Percentiles rank a stretch among this genome's conserved stretches.
Evolutionary conservation across 2,888 invertebrate species (phyloP).

Genomic region (Lasioglossum malachurum): DNA sequence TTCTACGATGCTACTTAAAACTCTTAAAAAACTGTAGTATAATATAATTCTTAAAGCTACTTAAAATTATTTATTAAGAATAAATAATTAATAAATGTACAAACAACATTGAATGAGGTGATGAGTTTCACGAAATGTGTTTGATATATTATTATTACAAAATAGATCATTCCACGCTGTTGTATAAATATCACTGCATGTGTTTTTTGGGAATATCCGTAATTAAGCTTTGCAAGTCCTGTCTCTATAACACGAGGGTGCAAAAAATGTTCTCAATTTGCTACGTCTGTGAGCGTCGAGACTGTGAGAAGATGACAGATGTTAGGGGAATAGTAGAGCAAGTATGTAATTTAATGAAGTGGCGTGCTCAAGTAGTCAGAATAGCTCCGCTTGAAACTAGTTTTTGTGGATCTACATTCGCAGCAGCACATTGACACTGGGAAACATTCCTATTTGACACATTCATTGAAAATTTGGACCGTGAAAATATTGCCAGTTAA

Average conservation of each 20-base stretch:
- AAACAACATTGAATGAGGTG: not conserved
- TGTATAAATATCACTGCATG: not conserved
- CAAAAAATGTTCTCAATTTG: not conserved
- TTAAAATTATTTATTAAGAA: no score
- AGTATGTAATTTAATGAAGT: constrained; percentile 26
- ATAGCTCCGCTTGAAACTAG: constrained; percentile 12
- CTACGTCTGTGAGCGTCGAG: not conserved
- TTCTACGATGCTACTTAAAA: no score
- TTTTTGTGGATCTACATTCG: constrained; percentile 18
- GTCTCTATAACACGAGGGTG: not conserved
- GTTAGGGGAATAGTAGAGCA: not conserved
- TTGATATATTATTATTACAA: not conserved
- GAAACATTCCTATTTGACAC: not conserved
- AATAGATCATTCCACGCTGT: not conserved
- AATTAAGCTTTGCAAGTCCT: not conserved
- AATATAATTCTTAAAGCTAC: no score
- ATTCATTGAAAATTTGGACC: not conserved
- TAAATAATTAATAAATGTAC: not conserved
- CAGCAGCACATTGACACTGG: not conserved
- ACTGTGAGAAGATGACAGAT: not conserved
- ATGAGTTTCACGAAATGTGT: not conserved
- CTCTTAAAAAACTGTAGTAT: no score
- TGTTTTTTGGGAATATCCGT: not conserved
- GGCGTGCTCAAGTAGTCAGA: not conserved
- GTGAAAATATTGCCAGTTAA: not conserved